Conservation (phyloP, 2,113 vertebrate species). For the Odobenus rosmarus region DNA sequence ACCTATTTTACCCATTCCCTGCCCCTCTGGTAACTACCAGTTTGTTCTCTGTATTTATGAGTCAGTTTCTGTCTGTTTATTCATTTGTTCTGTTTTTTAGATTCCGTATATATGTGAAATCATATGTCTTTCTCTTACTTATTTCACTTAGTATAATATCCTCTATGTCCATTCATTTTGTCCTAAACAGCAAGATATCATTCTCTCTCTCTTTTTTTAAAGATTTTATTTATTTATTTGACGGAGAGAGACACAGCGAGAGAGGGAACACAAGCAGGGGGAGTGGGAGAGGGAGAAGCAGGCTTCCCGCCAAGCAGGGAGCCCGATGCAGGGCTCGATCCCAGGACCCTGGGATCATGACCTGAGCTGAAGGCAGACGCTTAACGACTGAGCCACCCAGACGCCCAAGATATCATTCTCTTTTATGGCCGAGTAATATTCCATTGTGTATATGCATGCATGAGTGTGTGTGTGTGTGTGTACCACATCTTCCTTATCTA, state of each 20-base stretch:
- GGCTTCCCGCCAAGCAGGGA: too few relatives aligned
- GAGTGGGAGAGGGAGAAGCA: too few relatives aligned
- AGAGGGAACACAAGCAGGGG: too few relatives aligned
- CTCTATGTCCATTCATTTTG: not conserved
- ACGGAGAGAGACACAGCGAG: too few relatives aligned
- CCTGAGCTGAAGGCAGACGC: too few relatives aligned
- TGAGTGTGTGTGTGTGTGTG: not conserved
- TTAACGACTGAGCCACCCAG: too few relatives aligned
- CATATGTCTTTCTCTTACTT: not conserved
- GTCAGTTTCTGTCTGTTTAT: not conserved
- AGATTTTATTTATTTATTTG: too few relatives aligned
- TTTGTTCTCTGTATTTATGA: not conserved
- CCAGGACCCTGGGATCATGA: too few relatives aligned
- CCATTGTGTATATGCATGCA: not conserved
- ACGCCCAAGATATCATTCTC: not conserved
- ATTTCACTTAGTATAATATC: not conserved
- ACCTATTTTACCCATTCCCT: not conserved
- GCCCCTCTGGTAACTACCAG: not conserved
- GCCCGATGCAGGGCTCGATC: too few relatives aligned
- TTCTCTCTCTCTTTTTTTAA: not conserved
- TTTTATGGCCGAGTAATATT: not conserved
- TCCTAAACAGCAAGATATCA: not conserved
- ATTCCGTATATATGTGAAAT: not conserved
- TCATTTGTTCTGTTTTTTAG: not conserved
- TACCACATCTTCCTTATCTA: not conserved